These are phyloP conservation scores for Hecatera dysodea DNA, from an alignment of 2,888 invertebrate genomes.

Conservation along the genomic window DNA sequence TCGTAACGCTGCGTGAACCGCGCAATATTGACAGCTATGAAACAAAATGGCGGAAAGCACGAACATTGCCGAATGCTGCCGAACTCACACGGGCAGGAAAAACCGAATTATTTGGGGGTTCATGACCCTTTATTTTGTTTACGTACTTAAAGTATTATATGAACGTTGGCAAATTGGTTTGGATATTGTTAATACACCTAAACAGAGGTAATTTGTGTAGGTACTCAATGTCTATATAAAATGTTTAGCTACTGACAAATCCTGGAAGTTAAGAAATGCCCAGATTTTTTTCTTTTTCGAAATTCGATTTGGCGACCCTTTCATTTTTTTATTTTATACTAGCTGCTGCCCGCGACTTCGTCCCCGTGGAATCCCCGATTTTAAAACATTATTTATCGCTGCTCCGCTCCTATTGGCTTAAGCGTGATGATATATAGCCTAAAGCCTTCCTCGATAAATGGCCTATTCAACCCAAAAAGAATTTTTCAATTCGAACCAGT, in stretches of 20 bases:
- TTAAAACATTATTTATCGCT: too few species aligned
- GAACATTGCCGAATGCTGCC: slow-evolving; percentile 43
- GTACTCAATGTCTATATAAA: neutral
- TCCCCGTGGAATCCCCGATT: too few species aligned
- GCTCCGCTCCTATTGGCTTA: too few species aligned
- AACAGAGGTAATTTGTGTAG: neutral
- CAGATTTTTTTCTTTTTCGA: neutral
- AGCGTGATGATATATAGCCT: too few species aligned
- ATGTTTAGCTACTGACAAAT: neutral
- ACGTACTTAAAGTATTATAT: slow-evolving; percentile 7
- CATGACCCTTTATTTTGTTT: slow-evolving; percentile 30
- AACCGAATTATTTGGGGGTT: slow-evolving; percentile 43
- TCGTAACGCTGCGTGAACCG: slow-evolving; percentile 37
- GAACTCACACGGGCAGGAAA: slow-evolving; percentile 43
- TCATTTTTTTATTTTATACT: neutral
- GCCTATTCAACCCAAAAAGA: too few species aligned
- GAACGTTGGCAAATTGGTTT: slow-evolving; percentile 16
- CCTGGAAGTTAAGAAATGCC: too few species aligned
- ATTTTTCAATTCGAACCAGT: too few species aligned
- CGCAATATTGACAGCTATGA: slow-evolving; percentile 52
- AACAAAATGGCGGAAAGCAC: slow-evolving; percentile 43
- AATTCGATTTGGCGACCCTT: neutral
- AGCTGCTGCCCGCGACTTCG: too few species aligned
- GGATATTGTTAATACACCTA: slow-evolving; percentile 1
- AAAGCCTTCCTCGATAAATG: too few species aligned